phyloP scores from a whole-genome alignment of 1,140 invertebrate species.

The Mya arenaria region DNA sequence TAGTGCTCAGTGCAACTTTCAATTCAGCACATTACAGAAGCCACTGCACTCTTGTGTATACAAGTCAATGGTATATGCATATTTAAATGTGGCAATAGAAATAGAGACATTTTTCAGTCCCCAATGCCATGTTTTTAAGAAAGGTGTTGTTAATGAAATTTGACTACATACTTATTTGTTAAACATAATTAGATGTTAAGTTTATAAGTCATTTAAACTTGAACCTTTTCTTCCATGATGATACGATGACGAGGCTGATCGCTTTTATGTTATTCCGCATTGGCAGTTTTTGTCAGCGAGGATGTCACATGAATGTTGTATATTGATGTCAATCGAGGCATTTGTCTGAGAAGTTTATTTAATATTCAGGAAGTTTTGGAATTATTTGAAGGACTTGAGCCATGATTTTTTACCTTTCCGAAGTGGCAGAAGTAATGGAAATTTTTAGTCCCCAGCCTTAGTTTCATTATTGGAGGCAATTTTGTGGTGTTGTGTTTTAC shows the following conservation, averaged over 20 bases:
- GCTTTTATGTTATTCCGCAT: constrained; percentile 96
- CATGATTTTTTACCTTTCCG: too few relatives aligned
- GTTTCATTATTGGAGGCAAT: too few relatives aligned
- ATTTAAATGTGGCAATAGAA: not conserved
- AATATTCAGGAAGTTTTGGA: not conserved
- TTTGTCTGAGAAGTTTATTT: constrained; percentile 14
- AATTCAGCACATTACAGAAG: too few relatives aligned
- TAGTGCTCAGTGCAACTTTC: too few relatives aligned
- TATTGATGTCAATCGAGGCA: constrained; percentile 10
- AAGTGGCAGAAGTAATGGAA: too few relatives aligned
- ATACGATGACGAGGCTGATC: constrained; percentile 89
- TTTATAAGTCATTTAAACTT: too few relatives aligned
- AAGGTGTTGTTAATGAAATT: not conserved
- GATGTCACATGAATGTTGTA: constrained; percentile 80
- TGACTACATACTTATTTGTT: too few relatives aligned
- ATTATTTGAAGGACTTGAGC: not conserved
- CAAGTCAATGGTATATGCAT: not conserved
- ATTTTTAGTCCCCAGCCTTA: too few relatives aligned
- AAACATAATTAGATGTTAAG: too few relatives aligned
- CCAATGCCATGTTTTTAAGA: not conserved
- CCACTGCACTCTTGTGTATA: not conserved
- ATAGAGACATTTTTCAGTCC: not conserved
- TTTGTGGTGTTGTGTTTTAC: too few relatives aligned
- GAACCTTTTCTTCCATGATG: too few relatives aligned
- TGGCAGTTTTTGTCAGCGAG: constrained; percentile 95